Evolutionary conservation across 2,797 vertebrate genomes (phyloP), one percentile per base, ranked within the genome.

Genomic region (Aythya fuligula): DNA sequence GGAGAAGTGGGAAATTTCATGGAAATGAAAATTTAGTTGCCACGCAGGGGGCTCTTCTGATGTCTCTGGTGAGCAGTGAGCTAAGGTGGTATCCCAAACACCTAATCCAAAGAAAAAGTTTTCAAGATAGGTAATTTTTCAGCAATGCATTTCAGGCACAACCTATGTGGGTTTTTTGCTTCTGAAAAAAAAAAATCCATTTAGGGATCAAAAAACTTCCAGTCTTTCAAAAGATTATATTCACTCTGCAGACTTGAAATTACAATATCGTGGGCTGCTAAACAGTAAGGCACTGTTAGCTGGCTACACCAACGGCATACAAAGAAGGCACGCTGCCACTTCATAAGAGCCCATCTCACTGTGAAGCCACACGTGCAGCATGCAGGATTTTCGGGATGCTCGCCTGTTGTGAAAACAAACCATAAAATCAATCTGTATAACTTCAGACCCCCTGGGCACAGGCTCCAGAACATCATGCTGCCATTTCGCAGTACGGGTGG

Each of bases 231-330:
- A 78, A 81, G 64, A 81, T 60, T 66, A 79, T 87, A 92, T 69
- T 89, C 57, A 67, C 71, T 76, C 71, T 65, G 76, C 45, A 79
- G 75, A 85, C 58, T 74, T 82, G 74, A 89, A 91, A 89, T 93
- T 47, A 78, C 84, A 95, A 0, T 66, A 95, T 87, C 73, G 89
- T 1, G 22, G 38, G 34, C 78, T 90, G 80, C 91, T 66, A 72
- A 95, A 82, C 69, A 93, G 81, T 66, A 71, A 90, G 69, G 6
- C 72, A 75, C 86, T 87, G 84, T 94, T 89, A 85, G 86, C 77
- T 49, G 45, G 69, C 77, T 80, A 61, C 91, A 66, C 36, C 71
- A 82, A 61, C 38, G 62, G 87, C 90, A 94, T 80, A 69, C 27
- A 77, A 81, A 94, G 88, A 77, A 77, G 74, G 78, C 88, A 39